Conservation (phyloP, 2,797 vertebrate species). For the Sebastes dallii region DNA sequence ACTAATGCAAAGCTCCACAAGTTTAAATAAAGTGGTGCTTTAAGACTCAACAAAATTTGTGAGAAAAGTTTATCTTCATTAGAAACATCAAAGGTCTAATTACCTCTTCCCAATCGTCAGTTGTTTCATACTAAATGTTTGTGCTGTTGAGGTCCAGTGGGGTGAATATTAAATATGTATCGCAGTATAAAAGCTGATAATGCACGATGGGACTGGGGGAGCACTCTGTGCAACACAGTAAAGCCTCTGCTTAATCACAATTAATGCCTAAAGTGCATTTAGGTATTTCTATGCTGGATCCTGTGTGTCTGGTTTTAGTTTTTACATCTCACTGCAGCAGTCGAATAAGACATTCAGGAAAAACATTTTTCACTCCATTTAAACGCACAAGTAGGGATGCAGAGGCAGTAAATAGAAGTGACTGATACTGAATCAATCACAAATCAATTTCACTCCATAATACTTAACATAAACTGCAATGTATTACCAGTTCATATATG, state of each 20-base stretch:
- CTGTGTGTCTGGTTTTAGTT: slow-evolving; percentile 15
- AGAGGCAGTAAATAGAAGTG: neutral
- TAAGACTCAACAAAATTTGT: neutral
- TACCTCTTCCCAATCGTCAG: neutral
- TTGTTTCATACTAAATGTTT: neutral
- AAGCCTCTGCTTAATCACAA: slow-evolving; percentile 65
- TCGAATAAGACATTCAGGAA: neutral
- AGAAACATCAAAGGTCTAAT: neutral
- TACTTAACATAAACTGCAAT: neutral
- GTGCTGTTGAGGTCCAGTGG: neutral
- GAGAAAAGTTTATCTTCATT: neutral
- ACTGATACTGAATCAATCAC: neutral
- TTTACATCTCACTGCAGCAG: neutral
- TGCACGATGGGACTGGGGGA: slow-evolving; percentile 38
- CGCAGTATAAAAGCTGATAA: slow-evolving; percentile 57
- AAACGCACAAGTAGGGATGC: neutral
- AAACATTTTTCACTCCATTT: neutral
- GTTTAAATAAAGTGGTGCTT: neutral
- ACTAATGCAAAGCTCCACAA: neutral
- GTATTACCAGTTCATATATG: neutral
- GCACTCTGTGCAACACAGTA: slow-evolving; percentile 60
- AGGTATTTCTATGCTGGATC: slow-evolving; percentile 22
- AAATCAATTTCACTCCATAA: neutral
- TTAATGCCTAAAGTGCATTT: slow-evolving; percentile 59
- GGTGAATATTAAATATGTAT: slow-evolving; percentile 58